Conservation (phyloP, 2,113 vertebrate genomes). For the Cyanoramphus novaezelandiae region DNA sequence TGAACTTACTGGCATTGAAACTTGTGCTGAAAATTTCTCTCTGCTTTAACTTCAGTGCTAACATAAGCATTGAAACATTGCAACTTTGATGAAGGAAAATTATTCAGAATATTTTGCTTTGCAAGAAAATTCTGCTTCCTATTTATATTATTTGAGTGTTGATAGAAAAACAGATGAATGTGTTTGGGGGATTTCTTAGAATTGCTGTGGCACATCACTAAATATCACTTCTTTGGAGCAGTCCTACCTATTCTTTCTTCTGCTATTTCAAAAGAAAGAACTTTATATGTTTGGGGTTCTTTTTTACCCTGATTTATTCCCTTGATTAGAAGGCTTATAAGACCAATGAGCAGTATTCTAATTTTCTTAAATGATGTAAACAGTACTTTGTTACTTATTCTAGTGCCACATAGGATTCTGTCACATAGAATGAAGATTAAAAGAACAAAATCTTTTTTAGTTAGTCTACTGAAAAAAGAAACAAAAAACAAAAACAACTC, state of each 20-base stretch:
- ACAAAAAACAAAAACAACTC: not conserved
- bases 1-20: not conserved
- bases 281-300: accelerated
- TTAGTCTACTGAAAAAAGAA: not conserved
- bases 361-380: not conserved
- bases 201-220: not conserved
- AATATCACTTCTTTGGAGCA: not conserved
- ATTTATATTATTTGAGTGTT: not conserved
- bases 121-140: not conserved
- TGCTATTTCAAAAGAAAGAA: not conserved
- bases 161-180: not conserved
- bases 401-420: not conserved
- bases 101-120: not conserved
- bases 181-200: not conserved
- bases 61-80: not conserved
- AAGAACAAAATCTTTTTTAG: not conserved
- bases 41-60: not conserved
- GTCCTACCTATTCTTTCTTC: not conserved
- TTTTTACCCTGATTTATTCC: not conserved
- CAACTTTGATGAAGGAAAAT: not conserved
- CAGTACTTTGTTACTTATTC: not conserved
- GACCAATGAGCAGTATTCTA: not conserved
- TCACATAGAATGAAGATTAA: conserved; percentile 7
- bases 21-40: not conserved
- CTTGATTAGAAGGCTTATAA: not conserved